Evolutionary conservation across 2,888 invertebrate species (phyloP).

Genomic region (Polydrusus pterygomalis): DNA sequence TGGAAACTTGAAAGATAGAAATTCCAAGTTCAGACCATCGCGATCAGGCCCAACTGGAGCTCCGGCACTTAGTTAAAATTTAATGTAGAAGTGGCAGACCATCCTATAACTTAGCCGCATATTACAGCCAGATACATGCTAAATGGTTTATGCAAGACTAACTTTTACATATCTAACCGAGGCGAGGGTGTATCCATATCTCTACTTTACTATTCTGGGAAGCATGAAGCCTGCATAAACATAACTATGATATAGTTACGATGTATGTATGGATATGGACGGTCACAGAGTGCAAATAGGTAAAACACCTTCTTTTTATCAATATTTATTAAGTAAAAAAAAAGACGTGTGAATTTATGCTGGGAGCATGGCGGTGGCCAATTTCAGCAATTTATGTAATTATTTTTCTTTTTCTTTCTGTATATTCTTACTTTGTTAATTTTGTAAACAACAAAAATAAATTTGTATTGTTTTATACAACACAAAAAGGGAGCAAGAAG

Average conservation of each 20-base stretch:
- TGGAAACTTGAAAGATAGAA: conserved; percentile 24
- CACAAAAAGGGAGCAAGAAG: no score
- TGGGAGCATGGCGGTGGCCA: no score
- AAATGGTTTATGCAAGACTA: conserved; percentile 71
- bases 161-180: conserved; percentile 25
- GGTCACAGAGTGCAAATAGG: no score
- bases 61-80: conserved; percentile 26
- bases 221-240: neutral
- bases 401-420: no score
- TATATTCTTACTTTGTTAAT: no score
- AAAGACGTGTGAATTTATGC: no score
- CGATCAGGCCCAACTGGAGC: conserved; percentile 32
- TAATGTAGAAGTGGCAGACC: conserved; percentile 27
- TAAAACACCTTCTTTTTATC: no score
- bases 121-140: conserved; percentile 67
- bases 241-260: neutral
- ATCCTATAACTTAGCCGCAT: conserved; percentile 13
- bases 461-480: no score
- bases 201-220: conserved; percentile 13
- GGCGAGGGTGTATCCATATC: conserved; percentile 21
- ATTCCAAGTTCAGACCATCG: conserved; percentile 25
- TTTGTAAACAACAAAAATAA: no score
- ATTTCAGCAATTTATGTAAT: no score
- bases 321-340: no score
- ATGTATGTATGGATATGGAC: no score